These are phyloP conservation scores for Cyanistes caeruleus DNA, from an alignment of 2,113 vertebrate species.

Conservation along the genomic window DNA sequence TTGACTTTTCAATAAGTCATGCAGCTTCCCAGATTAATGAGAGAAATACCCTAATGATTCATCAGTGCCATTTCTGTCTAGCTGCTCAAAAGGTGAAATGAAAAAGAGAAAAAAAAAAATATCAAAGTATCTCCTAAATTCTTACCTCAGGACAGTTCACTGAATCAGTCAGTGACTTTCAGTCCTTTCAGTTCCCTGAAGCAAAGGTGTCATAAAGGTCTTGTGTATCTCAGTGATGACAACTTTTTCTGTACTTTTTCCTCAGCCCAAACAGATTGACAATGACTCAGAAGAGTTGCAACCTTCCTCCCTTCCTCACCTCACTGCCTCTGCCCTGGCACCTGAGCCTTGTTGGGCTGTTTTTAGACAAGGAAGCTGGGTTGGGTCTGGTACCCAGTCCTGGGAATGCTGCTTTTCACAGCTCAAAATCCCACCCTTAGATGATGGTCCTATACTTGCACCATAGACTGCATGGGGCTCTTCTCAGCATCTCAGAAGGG, in stretches of 20 bases:
- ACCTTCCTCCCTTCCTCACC: background rate
- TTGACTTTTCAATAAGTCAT: background rate
- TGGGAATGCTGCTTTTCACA: background rate
- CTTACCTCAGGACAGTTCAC: background rate
- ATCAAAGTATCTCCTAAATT: background rate
- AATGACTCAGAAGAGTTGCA: background rate
- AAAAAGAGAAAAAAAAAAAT: background rate
- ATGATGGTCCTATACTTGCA: background rate
- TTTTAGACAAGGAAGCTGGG: background rate
- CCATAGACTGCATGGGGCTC: background rate
- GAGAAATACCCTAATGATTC: background rate
- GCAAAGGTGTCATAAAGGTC: background rate
- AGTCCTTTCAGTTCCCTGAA: background rate
- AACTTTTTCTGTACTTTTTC: background rate
- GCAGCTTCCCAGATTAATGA: background rate
- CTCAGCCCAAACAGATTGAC: background rate
- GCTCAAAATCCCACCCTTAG: background rate
- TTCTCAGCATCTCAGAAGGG: background rate
- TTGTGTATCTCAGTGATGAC: background rate
- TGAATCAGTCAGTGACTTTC: background rate
- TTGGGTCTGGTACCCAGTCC: background rate
- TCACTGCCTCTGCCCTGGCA: background rate
- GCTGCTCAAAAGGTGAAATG: background rate
- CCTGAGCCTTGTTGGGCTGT: background rate
- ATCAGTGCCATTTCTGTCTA: background rate